A percentile compares a stretch with the other conserved stretches of the same genome.
Evolutionary conservation across 2,888 invertebrate species (phyloP).

Genomic region (Rapana venosa): DNA sequence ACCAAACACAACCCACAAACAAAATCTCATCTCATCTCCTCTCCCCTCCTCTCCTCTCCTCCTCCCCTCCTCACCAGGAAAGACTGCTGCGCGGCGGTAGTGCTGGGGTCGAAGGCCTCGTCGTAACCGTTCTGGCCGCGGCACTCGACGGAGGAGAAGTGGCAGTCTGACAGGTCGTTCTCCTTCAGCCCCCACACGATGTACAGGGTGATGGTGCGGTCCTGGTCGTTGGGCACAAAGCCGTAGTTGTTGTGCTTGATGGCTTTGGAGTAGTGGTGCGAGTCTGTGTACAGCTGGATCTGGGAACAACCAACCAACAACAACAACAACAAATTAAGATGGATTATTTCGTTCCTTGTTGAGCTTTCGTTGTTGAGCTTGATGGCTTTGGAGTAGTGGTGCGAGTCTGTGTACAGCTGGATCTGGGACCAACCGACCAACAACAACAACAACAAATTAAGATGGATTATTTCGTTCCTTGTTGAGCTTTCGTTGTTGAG

Average conservation of each 20-base stretch:
- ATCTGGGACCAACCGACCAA: slow-evolving; percentile 54
- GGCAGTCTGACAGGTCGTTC: slow-evolving; percentile 66
- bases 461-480: too few species aligned
- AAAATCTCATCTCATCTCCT: too few species aligned
- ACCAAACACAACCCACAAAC: too few species aligned
- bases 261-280: slow-evolving; percentile 63
- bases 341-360: too few species aligned
- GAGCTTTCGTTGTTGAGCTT: slow-evolving; percentile 44
- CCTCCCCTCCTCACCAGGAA: slow-evolving; percentile 59
- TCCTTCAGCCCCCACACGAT: slow-evolving; percentile 69
- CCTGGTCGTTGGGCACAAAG: slow-evolving; percentile 58
- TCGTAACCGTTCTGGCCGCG: slow-evolving; percentile 64
- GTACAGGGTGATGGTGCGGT: slow-evolving; percentile 56
- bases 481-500: slow-evolving; percentile 39
- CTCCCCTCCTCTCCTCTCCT: too few species aligned
- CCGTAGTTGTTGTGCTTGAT: slow-evolving; percentile 53
- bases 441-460: too few species aligned
- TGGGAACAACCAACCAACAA: slow-evolving; percentile 46
- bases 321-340: too few species aligned
- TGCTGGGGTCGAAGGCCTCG: slow-evolving; percentile 65
- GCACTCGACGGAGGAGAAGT: slow-evolving; percentile 68
- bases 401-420: slow-evolving; percentile 61
- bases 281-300: slow-evolving; percentile 64
- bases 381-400: slow-evolving; percentile 63
- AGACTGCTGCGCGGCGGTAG: slow-evolving; percentile 64